A percentile compares a stretch with the other conserved stretches of the same genome.
phyloP scores from a whole-genome alignment of 2,797 vertebrate species.

The Buceros bicornis region DNA sequence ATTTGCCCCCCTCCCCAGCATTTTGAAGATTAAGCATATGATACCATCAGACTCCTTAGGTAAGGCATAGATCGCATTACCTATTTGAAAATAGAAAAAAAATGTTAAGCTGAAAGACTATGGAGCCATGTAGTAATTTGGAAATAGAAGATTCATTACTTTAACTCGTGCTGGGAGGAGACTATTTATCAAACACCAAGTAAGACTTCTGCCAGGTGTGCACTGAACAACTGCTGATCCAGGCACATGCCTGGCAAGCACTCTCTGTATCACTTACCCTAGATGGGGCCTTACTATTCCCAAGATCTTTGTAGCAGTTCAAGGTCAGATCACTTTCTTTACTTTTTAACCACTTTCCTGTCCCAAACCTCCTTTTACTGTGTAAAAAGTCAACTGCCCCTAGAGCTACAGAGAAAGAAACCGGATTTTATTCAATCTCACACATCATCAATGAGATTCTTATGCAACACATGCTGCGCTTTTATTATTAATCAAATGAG shows the following conservation, averaged over 20 bases:
- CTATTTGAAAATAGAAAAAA: background rate
- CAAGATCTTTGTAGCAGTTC: background rate
- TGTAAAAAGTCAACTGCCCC: background rate
- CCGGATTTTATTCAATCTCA: background rate
- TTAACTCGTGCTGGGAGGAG: constrained; percentile 16
- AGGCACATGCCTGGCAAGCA: background rate
- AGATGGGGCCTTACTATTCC: background rate
- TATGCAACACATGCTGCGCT: background rate
- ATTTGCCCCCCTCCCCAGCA: background rate
- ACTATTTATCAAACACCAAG: background rate
- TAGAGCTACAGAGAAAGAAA: background rate
- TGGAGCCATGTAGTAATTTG: background rate
- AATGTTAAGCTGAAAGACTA: background rate
- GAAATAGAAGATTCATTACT: constrained; percentile 35
- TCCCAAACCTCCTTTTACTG: background rate
- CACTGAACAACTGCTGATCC: constrained; percentile 11
- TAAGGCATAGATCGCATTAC: background rate
- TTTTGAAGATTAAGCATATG: background rate
- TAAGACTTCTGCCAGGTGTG: constrained; percentile 24
- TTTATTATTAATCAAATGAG: background rate
- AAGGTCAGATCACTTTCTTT: background rate
- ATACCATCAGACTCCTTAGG: background rate
- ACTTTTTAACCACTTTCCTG: background rate
- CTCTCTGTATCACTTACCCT: background rate
- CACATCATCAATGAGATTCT: background rate